Base-by-base conservation (phyloP, 2,888 invertebrate species). In the Frankliniella intonsa region DNA sequence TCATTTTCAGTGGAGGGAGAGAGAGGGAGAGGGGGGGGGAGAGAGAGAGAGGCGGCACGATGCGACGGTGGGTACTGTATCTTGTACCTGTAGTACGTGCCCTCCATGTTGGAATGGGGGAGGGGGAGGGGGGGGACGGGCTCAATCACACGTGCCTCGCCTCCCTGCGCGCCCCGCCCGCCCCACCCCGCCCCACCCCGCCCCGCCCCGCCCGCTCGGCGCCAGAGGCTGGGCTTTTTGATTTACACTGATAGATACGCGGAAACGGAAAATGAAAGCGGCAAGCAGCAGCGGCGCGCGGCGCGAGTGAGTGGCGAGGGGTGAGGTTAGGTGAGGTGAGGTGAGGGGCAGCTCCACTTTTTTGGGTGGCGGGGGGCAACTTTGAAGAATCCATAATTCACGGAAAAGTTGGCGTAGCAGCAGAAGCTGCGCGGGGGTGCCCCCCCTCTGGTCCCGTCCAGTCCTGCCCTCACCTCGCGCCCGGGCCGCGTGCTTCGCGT, bases 311-410 rank as follows among this genome's bases (percentile, higher is more conserved):
- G 25, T 22, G 12, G 69, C 7, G 69, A 25, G 25, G 69, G 12
- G 69, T n/a, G 69, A 55, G 69, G 22, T 11, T n/a, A 55, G 55
- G 12, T 55, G 62, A 62, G 17, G 17, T 62, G 62, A 9, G 69
- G 9, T 22, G 10, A 25, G 25, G 69, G 69, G 69, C 9, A 8
- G 25, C 17, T n/a, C n/a, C n/a, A 38, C 38, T 38, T 38, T 38
- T 38, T 38, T n/a, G n/a, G n/a, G n/a, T 19, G 69, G 69, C 3
- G 22, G 12, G 69, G 69, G 69, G 2, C 69, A 76, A 76, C 69
- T 76, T 76, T 76, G 69, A 76, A 76, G 69, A 76, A 76, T 76
- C 69, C 69, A 76, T 76, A 76, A 76, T 76, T 76, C 69, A 76
- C 25, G 25, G 22, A 8, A 76, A 76, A 76, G 69, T 76, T 76